Conservation (phyloP, 2,113 vertebrate genomes). For the Pseudonaja textilis region DNA sequence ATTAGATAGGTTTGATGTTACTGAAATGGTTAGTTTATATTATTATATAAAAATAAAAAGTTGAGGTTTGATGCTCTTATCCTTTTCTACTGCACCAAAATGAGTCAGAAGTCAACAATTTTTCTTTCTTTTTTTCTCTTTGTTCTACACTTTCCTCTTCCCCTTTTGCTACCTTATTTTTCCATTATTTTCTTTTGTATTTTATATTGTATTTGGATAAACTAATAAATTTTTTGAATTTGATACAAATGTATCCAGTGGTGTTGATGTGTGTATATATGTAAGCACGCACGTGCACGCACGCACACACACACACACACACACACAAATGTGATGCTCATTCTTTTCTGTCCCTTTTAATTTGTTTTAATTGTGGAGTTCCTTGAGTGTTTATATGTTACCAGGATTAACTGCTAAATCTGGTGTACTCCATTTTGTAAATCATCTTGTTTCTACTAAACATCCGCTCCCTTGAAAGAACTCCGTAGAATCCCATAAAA, state of each 20-base stretch:
- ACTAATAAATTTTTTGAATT: not conserved
- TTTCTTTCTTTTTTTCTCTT: not conserved
- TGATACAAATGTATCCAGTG: not conserved
- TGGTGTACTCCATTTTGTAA: constrained; percentile 61
- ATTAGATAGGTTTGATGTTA: not conserved
- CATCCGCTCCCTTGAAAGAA: constrained; percentile 72
- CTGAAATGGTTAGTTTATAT: not conserved
- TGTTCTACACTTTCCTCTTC: not conserved
- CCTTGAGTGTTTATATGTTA: constrained; percentile 49
- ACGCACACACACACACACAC: not conserved
- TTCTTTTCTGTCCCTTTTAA: constrained; percentile 18
- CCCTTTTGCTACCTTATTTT: not conserved
- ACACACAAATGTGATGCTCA: not conserved
- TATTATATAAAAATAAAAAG: not conserved
- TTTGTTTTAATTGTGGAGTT: constrained; percentile 53
- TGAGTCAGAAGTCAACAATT: not conserved
- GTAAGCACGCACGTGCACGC: not conserved
- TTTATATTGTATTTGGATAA: not conserved
- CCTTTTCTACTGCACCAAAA: not conserved
- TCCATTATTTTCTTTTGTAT: not conserved
- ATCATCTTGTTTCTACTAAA: constrained; percentile 70
- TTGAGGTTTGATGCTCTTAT: not conserved
- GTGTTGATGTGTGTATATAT: not conserved
- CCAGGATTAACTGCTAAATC: constrained; percentile 69
- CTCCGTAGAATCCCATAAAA: constrained; percentile 79